Evolutionary conservation across 92 coral and sea anemone species (phyloP).

Genomic region (Palythoa grandiflora): DNA sequence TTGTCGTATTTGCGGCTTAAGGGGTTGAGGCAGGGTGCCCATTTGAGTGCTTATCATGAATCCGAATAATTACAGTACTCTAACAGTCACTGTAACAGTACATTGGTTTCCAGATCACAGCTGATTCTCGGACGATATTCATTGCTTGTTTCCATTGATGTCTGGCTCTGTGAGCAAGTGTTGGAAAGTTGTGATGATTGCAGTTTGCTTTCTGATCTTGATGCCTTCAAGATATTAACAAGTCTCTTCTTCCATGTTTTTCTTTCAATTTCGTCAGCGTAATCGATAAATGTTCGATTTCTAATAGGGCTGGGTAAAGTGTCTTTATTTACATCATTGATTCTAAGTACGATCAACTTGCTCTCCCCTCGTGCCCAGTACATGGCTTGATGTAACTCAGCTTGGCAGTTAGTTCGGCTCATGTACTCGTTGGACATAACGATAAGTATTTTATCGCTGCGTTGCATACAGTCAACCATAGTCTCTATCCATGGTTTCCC

Average conservation of each 20-base stretch:
- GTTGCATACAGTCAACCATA: not conserved
- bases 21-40: no score
- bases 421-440: not conserved
- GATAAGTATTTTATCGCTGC: not conserved
- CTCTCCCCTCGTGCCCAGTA: not conserved
- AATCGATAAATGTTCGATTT: no score
- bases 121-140: no score
- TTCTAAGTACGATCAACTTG: not conserved
- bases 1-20: no score
- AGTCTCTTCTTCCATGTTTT: slow-evolving; percentile 27
- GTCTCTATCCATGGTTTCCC: slow-evolving; percentile 17
- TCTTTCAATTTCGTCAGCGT: slow-evolving; percentile 30
- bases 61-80: no score
- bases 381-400: slow-evolving; percentile 34
- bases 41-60: no score
- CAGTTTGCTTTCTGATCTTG: no score
- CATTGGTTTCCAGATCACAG: no score
- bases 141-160: no score
- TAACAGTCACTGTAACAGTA: no score
- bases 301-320: not conserved
- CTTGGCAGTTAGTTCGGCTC: slow-evolving; percentile 24
- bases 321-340: slow-evolving; percentile 12
- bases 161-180: no score
- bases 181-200: no score
- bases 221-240: not conserved